phyloP scores from a whole-genome alignment of 2,113 vertebrate species.

The Syrrhaptes paradoxus region DNA sequence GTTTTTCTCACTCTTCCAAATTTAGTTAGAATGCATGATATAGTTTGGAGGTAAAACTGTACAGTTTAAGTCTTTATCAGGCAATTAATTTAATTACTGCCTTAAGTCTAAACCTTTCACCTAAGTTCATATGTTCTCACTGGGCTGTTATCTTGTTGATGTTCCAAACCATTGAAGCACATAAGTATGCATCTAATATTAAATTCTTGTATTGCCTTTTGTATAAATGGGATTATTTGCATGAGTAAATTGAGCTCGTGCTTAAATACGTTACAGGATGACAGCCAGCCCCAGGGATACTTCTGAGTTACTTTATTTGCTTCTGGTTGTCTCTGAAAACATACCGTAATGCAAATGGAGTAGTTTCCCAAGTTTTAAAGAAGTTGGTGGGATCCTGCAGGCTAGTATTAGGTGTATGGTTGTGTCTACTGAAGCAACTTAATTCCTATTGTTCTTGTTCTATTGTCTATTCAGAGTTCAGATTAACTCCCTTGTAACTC shows the following conservation, averaged over 20 bases:
- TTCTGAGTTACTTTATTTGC: not conserved
- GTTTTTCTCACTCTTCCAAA: not conserved
- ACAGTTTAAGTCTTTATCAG: not conserved
- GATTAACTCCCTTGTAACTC: not conserved
- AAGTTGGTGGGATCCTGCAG: not conserved
- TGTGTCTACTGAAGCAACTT: not conserved
- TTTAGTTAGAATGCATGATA: not conserved
- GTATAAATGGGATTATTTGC: not conserved
- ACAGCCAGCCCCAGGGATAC: not conserved
- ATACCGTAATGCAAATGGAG: not conserved
- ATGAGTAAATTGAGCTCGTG: not conserved
- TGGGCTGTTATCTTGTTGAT: not conserved
- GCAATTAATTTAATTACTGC: not conserved
- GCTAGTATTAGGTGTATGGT: rapidly evolving
- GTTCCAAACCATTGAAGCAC: not conserved
- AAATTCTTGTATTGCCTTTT: not conserved
- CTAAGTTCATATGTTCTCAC: not conserved
- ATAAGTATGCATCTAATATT: not conserved
- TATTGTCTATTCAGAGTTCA: not conserved
- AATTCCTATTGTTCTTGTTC: not conserved
- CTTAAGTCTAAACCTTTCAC: not conserved
- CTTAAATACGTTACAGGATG: not conserved
- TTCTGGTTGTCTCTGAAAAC: not conserved
- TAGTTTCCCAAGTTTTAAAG: not conserved
- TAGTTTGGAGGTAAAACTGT: not conserved